Evolutionary conservation across 2,797 vertebrate genomes (phyloP), one percentile per base, ranked within the genome.

Genomic region (Rhabdophis nuchalis): DNA sequence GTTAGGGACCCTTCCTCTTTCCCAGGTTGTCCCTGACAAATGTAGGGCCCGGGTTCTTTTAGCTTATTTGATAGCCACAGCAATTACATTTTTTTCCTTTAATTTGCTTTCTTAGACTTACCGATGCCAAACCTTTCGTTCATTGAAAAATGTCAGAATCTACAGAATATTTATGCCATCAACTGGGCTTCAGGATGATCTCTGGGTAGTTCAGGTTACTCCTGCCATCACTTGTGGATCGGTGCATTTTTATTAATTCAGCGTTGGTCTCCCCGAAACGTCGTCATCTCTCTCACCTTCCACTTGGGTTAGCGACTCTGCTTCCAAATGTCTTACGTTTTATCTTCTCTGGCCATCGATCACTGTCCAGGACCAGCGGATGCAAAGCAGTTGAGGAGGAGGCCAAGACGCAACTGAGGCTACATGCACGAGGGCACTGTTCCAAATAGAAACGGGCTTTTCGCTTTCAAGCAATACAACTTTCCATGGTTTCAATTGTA

Each of bases 21-120:
- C 20, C 85, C 9, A 41, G 96, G 96, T 94, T 93, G 91, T 89
- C 94, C 95, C 91, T 60, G 93, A 92, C 85, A 86, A 94, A 91
- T 85, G 85, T 91, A 91, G 93, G 96, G 89, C 61, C 93, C 93
- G 82, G 88, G 87, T 93, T 54, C 56, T 23, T 57, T 95, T 95
- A 93, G 90, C 90, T 90, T 96, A 82, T 96, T 97, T 97, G 96
- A 93, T 93, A 97, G 94, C 94, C 93, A 96, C 94, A 95, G 93
- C 29, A 20, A n/a, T 9, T 64, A 23, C n/a, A 53, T 93, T 25
- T 94, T 94, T 9, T 58, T 1, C 9, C 86, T 90, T 95, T 94
- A 89, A 88, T 91, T 94, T 94, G 94, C 94, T 88, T 96, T 96
- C 95, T 95, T 95, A 94, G 93, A 91, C 50, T 93, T 94, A 82